These are phyloP conservation scores for Diplolepis rosae DNA, from an alignment of 2,888 invertebrate species.

Conservation along the genomic window DNA sequence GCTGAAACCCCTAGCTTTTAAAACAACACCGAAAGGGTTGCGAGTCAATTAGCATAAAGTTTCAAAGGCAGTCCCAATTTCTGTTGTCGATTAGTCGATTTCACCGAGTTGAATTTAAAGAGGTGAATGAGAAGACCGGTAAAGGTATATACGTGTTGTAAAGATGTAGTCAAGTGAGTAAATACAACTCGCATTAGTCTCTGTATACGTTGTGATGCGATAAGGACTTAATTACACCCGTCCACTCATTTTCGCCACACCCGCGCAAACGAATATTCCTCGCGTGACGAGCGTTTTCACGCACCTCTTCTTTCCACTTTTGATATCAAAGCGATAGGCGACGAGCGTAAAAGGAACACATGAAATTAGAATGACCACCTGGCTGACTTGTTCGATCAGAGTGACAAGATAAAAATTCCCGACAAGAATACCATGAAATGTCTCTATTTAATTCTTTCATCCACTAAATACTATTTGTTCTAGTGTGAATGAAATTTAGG, in stretches of 20 bases:
- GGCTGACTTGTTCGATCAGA: not conserved
- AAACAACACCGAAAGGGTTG: constrained; percentile 59
- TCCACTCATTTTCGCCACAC: constrained; percentile 56
- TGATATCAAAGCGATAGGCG: constrained; percentile 44
- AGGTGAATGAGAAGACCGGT: not conserved
- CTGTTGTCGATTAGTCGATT: not conserved
- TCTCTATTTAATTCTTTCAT: not conserved
- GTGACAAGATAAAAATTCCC: not conserved
- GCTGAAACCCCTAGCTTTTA: constrained; percentile 46
- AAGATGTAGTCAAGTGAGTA: not conserved
- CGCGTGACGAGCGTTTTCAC: constrained; percentile 57
- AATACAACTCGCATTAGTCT: not conserved
- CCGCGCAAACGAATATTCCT: constrained; percentile 56
- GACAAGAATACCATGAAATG: not conserved
- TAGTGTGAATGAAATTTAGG: not conserved
- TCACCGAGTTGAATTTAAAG: not conserved
- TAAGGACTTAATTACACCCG: constrained; percentile 58
- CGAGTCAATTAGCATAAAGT: constrained; percentile 29
- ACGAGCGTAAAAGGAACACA: not conserved
- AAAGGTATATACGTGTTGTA: not conserved
- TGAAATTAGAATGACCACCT: constrained; percentile 48
- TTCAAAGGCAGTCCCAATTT: constrained; percentile 14
- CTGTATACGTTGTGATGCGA: constrained; percentile 35
- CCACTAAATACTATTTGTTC: not conserved
- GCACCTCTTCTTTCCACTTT: constrained; percentile 50